Base-by-base conservation (phyloP, 2,113 vertebrate species). In the Spea bombifrons region DNA sequence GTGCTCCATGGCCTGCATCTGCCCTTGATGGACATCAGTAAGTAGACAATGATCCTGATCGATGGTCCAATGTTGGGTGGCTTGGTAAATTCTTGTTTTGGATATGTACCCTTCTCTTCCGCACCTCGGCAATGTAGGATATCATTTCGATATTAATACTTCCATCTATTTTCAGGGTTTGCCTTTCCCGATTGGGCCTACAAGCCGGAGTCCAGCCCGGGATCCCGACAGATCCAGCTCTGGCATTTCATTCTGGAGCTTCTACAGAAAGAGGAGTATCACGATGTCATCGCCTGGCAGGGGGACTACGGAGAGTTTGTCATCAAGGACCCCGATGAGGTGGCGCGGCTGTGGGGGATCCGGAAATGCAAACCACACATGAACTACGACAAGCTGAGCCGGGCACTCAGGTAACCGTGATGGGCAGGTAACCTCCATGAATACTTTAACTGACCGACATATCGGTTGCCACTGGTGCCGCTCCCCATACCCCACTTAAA, bases 161-260 rank as follows among this genome's bases (percentile, higher is more conserved):
- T 30, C 64, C 67, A 52, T 75, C 64, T 73, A 15, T 3, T 7
- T 66, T 69, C 87, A 97, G 95, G 95, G 85, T 94, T 96, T 13
- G 94, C 95, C 83, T 97, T 97, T 86, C 95, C 95, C 0, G 95
- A 97, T 81, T 97, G 95, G 95, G 95, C 95, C 86, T 97, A 97
- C 89, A 97, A 96, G 88, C 95, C 95, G 0, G 95, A 97, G 88
- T 97, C 95, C 0, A 94, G 93, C 86, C 93, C 93, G 2, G 93
- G 93, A 65, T 94, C 93, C 71, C 85, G 93, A 73, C 93, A 94
- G 87, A 94, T 94, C 89, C 93, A 94, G 89, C 88, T 94, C 82
- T 94, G 93, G 93, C 93, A 96, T 85, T 97, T 97, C 78, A 97
- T 97, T 86, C 86, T 97, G 87, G 95, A 97, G 89, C 90, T 97